Base-by-base conservation (phyloP, 2,113 vertebrate species). In the Phalacrocorax brasilianus region DNA sequence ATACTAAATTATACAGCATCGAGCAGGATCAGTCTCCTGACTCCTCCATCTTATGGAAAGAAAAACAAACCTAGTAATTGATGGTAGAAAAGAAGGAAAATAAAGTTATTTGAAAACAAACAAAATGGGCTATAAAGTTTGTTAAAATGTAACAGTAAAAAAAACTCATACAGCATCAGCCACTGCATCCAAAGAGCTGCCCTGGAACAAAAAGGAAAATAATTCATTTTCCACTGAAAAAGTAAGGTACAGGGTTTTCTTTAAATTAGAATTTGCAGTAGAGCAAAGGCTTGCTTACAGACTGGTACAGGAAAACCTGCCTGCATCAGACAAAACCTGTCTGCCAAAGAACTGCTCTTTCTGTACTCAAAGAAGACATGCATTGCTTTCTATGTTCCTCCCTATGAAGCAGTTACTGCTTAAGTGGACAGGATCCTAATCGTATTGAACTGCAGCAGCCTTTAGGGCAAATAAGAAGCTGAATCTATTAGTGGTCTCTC, bases 111-210 rank as follows among this genome's bases (percentile, higher is more conserved):
- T 96, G 97, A 91, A 97, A 98, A 97, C 97, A 98, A 98, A 98
- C 97, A 98, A 98, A 98, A 98, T 96, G 97, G 97, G 97, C 98
- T 94, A 98, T 98, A 98, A 98, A 98, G 97, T 98, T 98, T 97
- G 97, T 98, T 98, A 98, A 98, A 98, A 98, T 44, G 47, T 94
- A 98, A 96, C 97, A 95, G 95, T 98, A 96, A 97, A 94, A 93
- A 75, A 75, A 86, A 23, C 75, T 95, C 82, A 50, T 85, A 75
- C 85, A 85, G 89, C 82, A 35, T 47, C 96, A 83, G 47, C 49
- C 26, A 70, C 81, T 50, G 6, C 68, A 59, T 67, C 94, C 71
- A 14, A 95, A 89, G 90, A 86, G 44, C 90, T 95, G 92, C 93
- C 85, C 84, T 79, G 93, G 15, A 95, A 75, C 68, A 55, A 65